Conservation (phyloP, 2,797 vertebrate species). For the Gobionotothen gibberifrons region DNA sequence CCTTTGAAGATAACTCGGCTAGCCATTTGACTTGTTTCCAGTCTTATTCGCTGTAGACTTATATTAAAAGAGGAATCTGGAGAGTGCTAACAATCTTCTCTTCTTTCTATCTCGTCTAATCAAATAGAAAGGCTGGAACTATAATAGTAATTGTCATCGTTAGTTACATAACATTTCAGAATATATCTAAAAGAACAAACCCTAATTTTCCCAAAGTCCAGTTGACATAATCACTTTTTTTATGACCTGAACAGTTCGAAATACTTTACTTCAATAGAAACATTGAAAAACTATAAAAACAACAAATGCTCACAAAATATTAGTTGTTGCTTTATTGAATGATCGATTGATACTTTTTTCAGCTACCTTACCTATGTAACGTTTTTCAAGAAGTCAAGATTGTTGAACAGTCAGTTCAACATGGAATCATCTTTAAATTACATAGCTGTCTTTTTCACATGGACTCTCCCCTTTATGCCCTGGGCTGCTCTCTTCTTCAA, state of each 20-base stretch:
- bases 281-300: background rate
- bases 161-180: background rate
- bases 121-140: background rate
- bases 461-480: constrained; percentile 24
- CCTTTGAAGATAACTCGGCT: too few species aligned
- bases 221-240: background rate
- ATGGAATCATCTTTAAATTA: constrained; percentile 7
- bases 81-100: background rate
- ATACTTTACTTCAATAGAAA: background rate
- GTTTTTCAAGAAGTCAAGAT: background rate
- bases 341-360: background rate
- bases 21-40: too few species aligned
- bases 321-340: too few species aligned
- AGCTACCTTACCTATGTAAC: background rate
- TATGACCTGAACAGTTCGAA: too few species aligned
- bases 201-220: background rate
- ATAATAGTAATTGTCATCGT: background rate
- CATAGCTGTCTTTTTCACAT: background rate
- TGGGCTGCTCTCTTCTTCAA: constrained; percentile 4
- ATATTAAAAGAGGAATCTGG: background rate
- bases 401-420: background rate
- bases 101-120: background rate
- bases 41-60: too few species aligned
- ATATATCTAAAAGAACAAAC: background rate
- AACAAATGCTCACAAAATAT: background rate